These are phyloP conservation scores for Gnatocerus cornutus DNA, from an alignment of 2,888 invertebrate genomes.

Conservation along the genomic window DNA sequence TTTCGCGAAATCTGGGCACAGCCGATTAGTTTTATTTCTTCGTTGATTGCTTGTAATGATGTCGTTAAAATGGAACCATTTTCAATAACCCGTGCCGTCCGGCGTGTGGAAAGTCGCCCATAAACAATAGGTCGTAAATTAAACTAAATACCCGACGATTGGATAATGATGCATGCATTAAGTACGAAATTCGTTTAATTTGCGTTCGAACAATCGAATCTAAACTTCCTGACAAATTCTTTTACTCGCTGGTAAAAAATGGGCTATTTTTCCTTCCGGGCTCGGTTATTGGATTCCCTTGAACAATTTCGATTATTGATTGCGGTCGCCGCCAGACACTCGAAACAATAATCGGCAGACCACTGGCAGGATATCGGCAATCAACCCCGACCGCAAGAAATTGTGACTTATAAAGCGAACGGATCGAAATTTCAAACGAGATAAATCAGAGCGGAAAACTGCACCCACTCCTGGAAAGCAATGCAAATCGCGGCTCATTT, in stretches of 20 bases:
- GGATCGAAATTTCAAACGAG: neutral
- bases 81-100: constrained; percentile 8
- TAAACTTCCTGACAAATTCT: constrained; percentile 43
- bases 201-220: constrained; percentile 11
- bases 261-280: constrained; percentile 47
- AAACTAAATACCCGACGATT: constrained; percentile 41
- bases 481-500: constrained; percentile 10
- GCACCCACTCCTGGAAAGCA: neutral
- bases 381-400: constrained; percentile 57
- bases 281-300: constrained; percentile 50
- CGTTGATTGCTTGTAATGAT: constrained; percentile 6
- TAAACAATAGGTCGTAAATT: constrained; percentile 46
- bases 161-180: constrained; percentile 36
- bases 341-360: constrained; percentile 58
- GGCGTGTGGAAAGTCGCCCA: constrained; percentile 17
- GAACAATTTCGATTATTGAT: constrained; percentile 59
- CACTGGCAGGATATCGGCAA: constrained; percentile 62
- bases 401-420: constrained; percentile 49
- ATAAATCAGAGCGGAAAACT: neutral
- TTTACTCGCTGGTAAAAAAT: constrained; percentile 36
- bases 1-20: no score
- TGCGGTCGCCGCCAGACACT: constrained; percentile 58
- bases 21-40: neutral
- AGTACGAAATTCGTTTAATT: constrained; percentile 34
- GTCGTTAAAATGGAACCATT: constrained; percentile 11